phyloP scores from a whole-genome alignment of 2,888 invertebrate species.

The Encarsia formosa region DNA sequence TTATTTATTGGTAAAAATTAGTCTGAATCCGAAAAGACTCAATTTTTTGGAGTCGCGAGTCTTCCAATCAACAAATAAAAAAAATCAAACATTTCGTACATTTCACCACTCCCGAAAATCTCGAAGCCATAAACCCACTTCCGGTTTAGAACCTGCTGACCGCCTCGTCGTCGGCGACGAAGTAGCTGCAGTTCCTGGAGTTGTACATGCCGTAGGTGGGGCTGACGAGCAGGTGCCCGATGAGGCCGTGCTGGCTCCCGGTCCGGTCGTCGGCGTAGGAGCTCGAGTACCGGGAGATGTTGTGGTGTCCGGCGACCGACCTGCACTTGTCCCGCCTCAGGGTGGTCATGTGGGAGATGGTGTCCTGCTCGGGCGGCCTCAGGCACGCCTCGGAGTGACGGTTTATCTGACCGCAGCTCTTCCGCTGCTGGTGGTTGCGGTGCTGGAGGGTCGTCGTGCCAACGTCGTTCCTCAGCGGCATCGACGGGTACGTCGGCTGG shows the following conservation, averaged over 20 bases:
- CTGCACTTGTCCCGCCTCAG: conserved; percentile 18
- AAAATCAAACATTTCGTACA: too few species aligned
- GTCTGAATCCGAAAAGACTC: too few species aligned
- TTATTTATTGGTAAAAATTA: too few species aligned
- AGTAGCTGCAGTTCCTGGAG: conserved; percentile 42
- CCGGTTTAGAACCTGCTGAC: conserved; percentile 46
- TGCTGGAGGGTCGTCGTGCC: conserved; percentile 43
- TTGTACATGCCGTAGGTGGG: conserved; percentile 48
- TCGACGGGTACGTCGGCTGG: conserved; percentile 49
- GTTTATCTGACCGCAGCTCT: conserved; percentile 28
- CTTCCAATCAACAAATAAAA: too few species aligned
- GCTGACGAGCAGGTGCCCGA: conserved; percentile 42
- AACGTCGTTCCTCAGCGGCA: conserved; percentile 47
- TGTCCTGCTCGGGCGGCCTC: conserved; percentile 3
- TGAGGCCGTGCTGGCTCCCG: conserved; percentile 11
- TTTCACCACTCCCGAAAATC: too few species aligned
- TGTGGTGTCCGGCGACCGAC: conserved; percentile 5
- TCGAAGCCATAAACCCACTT: too few species aligned
- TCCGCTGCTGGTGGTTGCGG: conserved; percentile 28
- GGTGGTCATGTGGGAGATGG: conserved; percentile 1
- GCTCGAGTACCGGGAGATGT: conserved; percentile 8
- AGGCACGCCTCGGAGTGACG: conserved; percentile 36
- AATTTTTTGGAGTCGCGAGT: too few species aligned
- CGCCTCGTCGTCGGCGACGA: conserved; percentile 47
- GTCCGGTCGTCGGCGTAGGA: conserved; percentile 11